Evolutionary conservation across 2,888 invertebrate genomes (phyloP).

Genomic region (Epistrophe eligans): DNA sequence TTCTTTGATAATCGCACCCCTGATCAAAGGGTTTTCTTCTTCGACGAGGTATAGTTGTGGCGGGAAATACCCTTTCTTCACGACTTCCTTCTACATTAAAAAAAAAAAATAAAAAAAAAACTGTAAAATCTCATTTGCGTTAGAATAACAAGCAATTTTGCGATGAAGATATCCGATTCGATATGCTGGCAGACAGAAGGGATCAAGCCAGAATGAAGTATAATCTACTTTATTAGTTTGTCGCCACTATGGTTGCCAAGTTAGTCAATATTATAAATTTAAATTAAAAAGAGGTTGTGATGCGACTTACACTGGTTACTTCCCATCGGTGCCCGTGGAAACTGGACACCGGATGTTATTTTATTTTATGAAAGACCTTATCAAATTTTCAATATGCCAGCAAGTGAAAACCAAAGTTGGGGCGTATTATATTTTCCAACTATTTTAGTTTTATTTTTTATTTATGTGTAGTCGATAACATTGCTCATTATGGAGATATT

Average conservation of each 20-base stretch:
- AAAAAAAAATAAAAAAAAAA: slow-evolving; percentile 38
- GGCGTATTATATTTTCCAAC: too few species aligned
- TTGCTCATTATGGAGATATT: too few species aligned
- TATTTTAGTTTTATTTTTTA: too few species aligned
- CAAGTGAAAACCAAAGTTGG: too few species aligned
- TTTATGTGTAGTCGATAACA: too few species aligned
- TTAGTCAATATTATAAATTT: too few species aligned
- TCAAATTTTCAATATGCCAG: too few species aligned
- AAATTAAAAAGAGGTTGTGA: too few species aligned
- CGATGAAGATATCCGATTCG: slow-evolving; percentile 71
- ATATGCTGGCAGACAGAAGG: slow-evolving; percentile 47
- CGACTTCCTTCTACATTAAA: slow-evolving; percentile 6
- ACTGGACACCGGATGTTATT: too few species aligned
- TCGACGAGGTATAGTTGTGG: slow-evolving; percentile 21
- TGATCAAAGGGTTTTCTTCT: slow-evolving; percentile 72
- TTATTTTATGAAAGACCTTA: too few species aligned
- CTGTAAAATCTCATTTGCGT: slow-evolving; percentile 74
- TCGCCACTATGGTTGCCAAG: slow-evolving; percentile 24
- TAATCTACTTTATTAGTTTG: slow-evolving; percentile 59
- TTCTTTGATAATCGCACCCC: slow-evolving; percentile 75
- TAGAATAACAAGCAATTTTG: slow-evolving; percentile 71
- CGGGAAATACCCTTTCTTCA: slow-evolving; percentile 34
- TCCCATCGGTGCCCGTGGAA: too few species aligned
- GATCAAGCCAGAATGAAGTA: slow-evolving; percentile 61
- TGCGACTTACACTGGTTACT: too few species aligned